These are phyloP conservation scores for Hycleus cichorii DNA, from an alignment of 1,140 invertebrate genomes.

Conservation along the genomic window DNA sequence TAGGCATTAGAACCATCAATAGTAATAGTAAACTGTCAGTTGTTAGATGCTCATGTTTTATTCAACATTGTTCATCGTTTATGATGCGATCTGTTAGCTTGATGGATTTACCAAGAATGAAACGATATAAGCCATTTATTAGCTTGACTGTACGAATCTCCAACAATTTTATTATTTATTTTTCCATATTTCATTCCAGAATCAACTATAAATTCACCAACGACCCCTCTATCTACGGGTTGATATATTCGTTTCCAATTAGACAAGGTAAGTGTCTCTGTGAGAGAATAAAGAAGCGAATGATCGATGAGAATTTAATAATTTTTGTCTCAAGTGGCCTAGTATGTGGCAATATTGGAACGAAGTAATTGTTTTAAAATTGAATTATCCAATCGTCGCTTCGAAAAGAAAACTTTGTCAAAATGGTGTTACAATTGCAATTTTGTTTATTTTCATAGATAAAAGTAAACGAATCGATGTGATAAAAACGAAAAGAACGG, in stretches of 20 bases:
- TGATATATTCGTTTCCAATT: slow-evolving; percentile 17
- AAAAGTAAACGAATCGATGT: no score
- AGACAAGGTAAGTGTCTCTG: slow-evolving; percentile 18
- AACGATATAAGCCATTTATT: background rate
- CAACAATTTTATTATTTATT: background rate
- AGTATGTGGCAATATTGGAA: no score
- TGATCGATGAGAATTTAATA: background rate
- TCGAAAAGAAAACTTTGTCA: background rate
- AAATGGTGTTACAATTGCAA: no score
- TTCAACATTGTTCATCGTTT: background rate
- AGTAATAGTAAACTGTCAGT: no score
- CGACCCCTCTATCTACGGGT: slow-evolving; percentile 20
- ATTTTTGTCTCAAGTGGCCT: no score
- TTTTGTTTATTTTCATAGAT: no score
- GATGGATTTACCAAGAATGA: background rate
- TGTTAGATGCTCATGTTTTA: no score
- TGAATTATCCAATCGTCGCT: background rate
- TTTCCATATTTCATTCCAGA: slow-evolving; percentile 19
- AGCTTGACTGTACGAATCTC: background rate
- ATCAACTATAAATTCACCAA: slow-evolving; percentile 19
- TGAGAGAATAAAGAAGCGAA: background rate
- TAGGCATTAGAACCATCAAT: no score
- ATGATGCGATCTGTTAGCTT: background rate
- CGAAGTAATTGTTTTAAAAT: no score
- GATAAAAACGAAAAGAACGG: no score